Conservation (phyloP, 2,113 vertebrate genomes). For the Pandion haliaetus region DNA sequence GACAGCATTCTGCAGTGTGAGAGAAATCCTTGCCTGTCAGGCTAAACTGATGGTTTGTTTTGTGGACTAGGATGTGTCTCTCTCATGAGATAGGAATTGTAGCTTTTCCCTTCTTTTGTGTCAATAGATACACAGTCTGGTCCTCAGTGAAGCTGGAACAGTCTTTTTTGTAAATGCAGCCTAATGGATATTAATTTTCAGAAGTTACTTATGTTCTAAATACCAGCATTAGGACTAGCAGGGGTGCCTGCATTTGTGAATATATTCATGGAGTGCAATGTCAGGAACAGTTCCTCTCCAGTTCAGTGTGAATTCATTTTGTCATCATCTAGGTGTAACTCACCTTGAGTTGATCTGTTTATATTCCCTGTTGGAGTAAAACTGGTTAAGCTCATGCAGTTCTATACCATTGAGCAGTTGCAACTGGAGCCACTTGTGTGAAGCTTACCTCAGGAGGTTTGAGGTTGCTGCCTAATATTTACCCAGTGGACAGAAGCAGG, state of each 20-base stretch:
- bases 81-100: neutral
- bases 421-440: neutral
- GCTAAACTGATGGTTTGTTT: neutral
- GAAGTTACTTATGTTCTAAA: neutral
- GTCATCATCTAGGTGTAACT: neutral
- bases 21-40: neutral
- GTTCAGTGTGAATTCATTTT: neutral
- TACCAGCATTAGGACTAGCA: neutral
- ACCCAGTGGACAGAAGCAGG: neutral
- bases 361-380: neutral
- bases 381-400: neutral
- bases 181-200: neutral
- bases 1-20: neutral
- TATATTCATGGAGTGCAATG: neutral
- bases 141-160: neutral
- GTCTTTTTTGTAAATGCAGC: neutral
- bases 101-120: neutral
- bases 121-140: neutral
- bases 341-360: neutral
- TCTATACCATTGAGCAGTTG: neutral
- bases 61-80: neutral
- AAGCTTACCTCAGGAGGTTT: neutral
- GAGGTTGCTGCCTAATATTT: neutral
- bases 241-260: neutral
- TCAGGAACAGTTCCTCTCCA: neutral